A percentile compares a stretch with the other conserved stretches of the same genome.
Evolutionary conservation across 2,888 invertebrate species (phyloP).

Genomic region (Odontocerum albicorne): DNA sequence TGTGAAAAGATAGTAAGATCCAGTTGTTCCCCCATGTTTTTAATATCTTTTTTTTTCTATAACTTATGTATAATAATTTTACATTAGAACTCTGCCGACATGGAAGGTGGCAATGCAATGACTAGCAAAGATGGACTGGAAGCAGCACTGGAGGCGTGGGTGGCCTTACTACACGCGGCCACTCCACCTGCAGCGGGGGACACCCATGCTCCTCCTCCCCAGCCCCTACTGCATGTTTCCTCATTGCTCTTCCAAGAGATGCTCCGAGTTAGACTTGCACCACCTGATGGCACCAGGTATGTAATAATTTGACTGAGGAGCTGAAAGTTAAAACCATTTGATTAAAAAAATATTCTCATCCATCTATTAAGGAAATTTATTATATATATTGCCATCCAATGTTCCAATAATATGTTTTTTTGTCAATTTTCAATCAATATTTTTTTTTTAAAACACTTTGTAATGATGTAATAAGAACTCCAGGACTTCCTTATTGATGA

Average conservation of each 20-base stretch:
- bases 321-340: not conserved
- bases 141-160: conserved; percentile 55
- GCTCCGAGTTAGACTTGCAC: conserved; percentile 75
- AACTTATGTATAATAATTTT: too few species aligned
- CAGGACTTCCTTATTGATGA: too few species aligned
- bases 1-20: too few species aligned
- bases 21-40: too few species aligned
- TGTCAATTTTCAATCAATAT: not conserved
- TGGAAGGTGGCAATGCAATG: not conserved
- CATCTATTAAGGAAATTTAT: not conserved
- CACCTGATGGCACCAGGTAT: conserved; percentile 72
- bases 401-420: not conserved
- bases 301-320: too few species aligned
- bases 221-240: conserved; percentile 48
- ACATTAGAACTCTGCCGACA: too few species aligned
- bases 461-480: too few species aligned
- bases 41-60: too few species aligned
- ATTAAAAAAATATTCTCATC: not conserved
- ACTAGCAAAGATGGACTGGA: conserved; percentile 54
- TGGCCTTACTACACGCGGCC: conserved; percentile 49
- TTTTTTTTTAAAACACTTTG: not conserved
- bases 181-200: conserved; percentile 44
- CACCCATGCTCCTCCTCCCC: conserved; percentile 40
- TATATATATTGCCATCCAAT: not conserved
- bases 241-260: conserved; percentile 76